These are phyloP conservation scores for Chrysopilus asiliformis DNA, from an alignment of 2,888 invertebrate species.

Conservation along the genomic window DNA sequence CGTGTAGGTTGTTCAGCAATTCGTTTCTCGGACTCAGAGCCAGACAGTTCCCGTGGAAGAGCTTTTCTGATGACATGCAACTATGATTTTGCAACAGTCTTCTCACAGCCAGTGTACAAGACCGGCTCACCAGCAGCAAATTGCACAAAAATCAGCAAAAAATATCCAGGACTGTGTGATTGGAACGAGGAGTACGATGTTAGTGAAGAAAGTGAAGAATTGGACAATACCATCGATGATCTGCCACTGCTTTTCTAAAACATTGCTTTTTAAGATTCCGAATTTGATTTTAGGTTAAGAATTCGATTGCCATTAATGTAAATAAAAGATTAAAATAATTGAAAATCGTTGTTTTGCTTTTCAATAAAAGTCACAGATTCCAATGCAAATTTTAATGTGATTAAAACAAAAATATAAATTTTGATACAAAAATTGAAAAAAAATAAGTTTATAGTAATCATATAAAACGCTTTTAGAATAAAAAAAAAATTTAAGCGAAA, in stretches of 20 bases:
- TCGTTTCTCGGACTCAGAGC: conserved; percentile 17
- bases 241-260: conserved; percentile 3
- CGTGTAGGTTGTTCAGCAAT: conserved; percentile 31
- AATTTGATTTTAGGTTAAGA: not conserved
- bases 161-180: conserved; percentile 26
- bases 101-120: conserved; percentile 25
- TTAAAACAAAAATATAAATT: too few relatives aligned
- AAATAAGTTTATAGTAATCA: too few relatives aligned
- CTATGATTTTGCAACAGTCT: conserved; percentile 30
- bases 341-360: not conserved
- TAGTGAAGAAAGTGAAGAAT: conserved; percentile 22
- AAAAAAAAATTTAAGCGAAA: too few relatives aligned
- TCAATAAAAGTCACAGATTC: too few relatives aligned
- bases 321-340: not conserved
- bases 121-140: conserved; percentile 25
- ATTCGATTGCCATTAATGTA: conserved; percentile 2
- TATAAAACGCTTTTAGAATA: too few relatives aligned
- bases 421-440: too few relatives aligned
- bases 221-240: conserved; percentile 18
- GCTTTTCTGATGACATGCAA: conserved; percentile 30
- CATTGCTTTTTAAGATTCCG: not conserved
- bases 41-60: too few relatives aligned
- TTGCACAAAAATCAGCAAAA: conserved; percentile 23
- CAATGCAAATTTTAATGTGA: too few relatives aligned
- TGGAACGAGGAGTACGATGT: conserved; percentile 23